phyloP scores from a whole-genome alignment of 1,140 invertebrate genomes.

The Drosophila biarmipes region DNA sequence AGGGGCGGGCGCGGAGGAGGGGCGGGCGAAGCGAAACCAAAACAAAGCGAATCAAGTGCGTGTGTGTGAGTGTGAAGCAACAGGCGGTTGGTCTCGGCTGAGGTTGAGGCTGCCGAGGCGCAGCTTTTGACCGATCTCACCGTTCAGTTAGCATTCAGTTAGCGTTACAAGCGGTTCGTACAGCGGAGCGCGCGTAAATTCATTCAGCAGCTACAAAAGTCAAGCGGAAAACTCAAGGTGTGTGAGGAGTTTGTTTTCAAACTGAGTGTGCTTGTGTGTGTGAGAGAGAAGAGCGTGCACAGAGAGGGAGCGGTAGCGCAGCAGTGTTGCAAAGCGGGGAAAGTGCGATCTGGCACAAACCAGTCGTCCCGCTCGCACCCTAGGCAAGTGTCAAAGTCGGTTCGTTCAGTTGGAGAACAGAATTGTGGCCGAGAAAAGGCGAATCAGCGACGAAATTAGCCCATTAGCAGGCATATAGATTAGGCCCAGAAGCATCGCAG shows the following conservation, averaged over 20 bases:
- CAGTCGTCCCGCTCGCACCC: constrained; percentile 48
- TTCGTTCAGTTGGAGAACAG: constrained; percentile 58
- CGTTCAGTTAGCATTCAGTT: constrained; percentile 64
- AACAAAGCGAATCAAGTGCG: constrained; percentile 28
- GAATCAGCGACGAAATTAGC: constrained; percentile 65
- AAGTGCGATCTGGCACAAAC: constrained; percentile 36
- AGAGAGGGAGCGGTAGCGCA: constrained; percentile 2
- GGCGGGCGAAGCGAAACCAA: constrained; percentile 27
- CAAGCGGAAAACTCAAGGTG: constrained; percentile 37
- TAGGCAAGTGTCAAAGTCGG: constrained; percentile 58
- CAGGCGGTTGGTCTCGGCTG: constrained; percentile 65
- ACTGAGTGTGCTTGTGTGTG: constrained; percentile 28
- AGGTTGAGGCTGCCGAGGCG: constrained; percentile 38
- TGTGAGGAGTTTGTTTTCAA: constrained; percentile 37
- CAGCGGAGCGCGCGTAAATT: constrained; percentile 51
- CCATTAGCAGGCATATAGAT: constrained; percentile 40
- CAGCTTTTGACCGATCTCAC: constrained; percentile 34
- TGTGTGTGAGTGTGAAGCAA: constrained; percentile 55
- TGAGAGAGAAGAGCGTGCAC: neutral
- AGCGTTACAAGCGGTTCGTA: constrained; percentile 67
- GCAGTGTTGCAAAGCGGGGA: constrained; percentile 60
- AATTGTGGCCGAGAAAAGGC: constrained; percentile 30
- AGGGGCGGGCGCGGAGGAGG: constrained; percentile 15
- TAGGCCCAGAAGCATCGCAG: constrained; percentile 18
- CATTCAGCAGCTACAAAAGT: constrained; percentile 15